Base-by-base conservation (phyloP, 2,113 vertebrate species). In the Anhinga anhinga region DNA sequence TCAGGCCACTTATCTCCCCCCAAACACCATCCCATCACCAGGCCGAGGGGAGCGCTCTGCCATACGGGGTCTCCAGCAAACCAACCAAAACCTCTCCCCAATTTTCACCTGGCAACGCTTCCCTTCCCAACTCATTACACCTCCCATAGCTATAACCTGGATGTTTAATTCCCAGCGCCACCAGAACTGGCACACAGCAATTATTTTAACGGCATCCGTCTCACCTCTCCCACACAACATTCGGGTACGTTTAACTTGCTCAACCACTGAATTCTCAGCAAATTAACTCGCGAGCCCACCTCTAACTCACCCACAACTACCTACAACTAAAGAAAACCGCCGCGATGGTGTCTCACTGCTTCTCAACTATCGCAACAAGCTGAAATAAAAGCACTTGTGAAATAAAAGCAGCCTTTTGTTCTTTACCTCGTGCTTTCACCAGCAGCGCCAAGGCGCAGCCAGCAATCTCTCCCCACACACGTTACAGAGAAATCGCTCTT, bases 401-500 rank as follows among this genome's bases (percentile, higher is more conserved):
- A 55, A 69, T 2, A 42, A 69, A 76, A 63, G 0, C 12, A 36
- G 7, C 5, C 32, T 26, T 18, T 34, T n/a, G 13, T 22, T 12
- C 22, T 3, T 55, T 67, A 86, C 61, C 44, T 67, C 2, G 1
- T 9, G 2, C 5, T 13, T 13, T 17, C 1, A 0, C 7, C 2
- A 23, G 23, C 50, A 45, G 34, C 0, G 1, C 27, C 4, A 0
- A 7, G 11, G 14, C 32, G 10, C 63, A 18, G 5, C 19, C 22
- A 6, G 5, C 63, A 17, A 2, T 42, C 21, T 32, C 86, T 65
- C 17, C 26, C 7, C 9, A 3, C 9, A 0, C 7, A 0, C 2
- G 0, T 0, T 3, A 7, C 0, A 3, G 14, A 12, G 21, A 27
- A 32, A 2, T 1, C 17, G 0, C 50, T 5, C 50, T 0, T 10